Base-by-base conservation (phyloP, 2,113 vertebrate genomes). In the Neolamprologus caudopunctatus region DNA sequence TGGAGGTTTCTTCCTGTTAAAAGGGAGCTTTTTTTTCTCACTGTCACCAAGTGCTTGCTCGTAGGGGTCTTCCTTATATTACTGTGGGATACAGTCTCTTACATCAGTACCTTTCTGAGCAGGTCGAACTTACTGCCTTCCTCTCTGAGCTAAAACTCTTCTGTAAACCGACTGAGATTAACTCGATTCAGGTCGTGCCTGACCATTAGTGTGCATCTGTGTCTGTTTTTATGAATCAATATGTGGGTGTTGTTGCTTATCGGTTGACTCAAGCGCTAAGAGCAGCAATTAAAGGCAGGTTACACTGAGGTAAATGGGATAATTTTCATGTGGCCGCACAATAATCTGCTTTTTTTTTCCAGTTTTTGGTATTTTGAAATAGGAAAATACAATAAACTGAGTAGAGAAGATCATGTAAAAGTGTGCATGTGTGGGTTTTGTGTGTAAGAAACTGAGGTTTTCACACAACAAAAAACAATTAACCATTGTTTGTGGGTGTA, bases 271-370 rank as follows among this genome's bases (percentile, higher is more conserved):
- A 55, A 83, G 26, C 2, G 8, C 82, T n/a, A 2, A 73, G 53
- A 80, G 80, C 24, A 26, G 53, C 58, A 61, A 83, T 37, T 80
- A 82, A 61, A 85, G 50, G 35, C 35, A 47, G 50, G 83, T 88
- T 83, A 90, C 9, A 50, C 17, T n/a, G 63, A 82, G 66, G 80
- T 88, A 68, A 91, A 87, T 81, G 58, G 68, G 82, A 84, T 93
- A 9, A 9, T 86, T 71, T 35, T 42, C 8, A 11, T 55, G 58
- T 51, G 53, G 80, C 51, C 7, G 57, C 5, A 9, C 19, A 42
- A 26, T 24, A 51, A 66, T 33, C 19, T 40, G 28, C n/a, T 82
- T 8, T 50, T 51, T 31, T 21, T 33, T 82, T 82, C 14, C 33
- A 21, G 61, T 83, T 82, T 80, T 35, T 14, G 12, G 21, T 17